Evolutionary conservation across 2,113 vertebrate genomes (phyloP), one percentile per base, ranked within the genome.

Genomic region (Parus major): DNA sequence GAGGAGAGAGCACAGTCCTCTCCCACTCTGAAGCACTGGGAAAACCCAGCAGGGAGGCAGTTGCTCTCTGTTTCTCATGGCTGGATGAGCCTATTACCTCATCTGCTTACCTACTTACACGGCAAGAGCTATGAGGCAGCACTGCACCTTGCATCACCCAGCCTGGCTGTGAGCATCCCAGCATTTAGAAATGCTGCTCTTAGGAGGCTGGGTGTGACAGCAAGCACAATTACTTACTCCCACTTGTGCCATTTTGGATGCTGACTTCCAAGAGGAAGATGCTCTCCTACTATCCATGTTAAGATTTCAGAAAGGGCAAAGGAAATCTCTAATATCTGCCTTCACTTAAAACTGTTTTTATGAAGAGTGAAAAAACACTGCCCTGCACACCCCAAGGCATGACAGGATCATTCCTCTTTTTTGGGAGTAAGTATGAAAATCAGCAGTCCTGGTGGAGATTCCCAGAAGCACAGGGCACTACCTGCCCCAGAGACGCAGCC

Each of bases 401-500:
- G 2, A 79, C 10, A 64, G 47, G 47, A 39, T 47, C 5, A 5
- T 46, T 49, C n/a, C 35, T 25, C n/a, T 53, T 39, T 87, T 91
- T 36, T 33, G 33, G 44, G 39, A 89, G 28, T 2, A 88, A 36
- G 35, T 59, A 39, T 6, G 35, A 42, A 87, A 78, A 90, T 50
- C 2, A 9, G 56, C 55, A 63, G 21, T 29, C 36, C 31, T 31
- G 10, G 49, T 2, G 41, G 47, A 42, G 29, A 18, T 1, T 3
- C 42, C 20, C 76, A 35, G 28, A 3, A 6, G n/a, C 27, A 59
- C 41, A 56, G 56, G 28, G 17, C 44, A 61, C 28, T 15, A 15
- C 0, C 1, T 2, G 3, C 8, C 36, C 39, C 36, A 53, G 19
- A 63, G 66, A 68, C 0, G 0, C 50, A 36, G 59, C 33, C 60